Conservation (phyloP, 1,140 invertebrate genomes). For the Neuroterus valhalla region DNA sequence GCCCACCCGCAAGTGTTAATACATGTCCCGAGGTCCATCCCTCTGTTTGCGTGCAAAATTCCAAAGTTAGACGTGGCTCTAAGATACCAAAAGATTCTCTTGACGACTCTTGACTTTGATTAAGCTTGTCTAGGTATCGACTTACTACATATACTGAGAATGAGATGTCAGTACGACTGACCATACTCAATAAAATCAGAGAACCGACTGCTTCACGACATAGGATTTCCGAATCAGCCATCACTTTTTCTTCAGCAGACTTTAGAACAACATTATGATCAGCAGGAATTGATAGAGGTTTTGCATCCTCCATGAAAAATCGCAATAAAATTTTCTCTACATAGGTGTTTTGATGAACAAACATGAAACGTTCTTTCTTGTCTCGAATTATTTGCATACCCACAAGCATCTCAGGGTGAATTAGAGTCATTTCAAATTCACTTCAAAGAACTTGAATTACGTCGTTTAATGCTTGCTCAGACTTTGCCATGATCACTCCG, state of each 20-base stretch:
- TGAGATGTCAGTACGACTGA: too few species aligned
- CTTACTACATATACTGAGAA: slow-evolving; percentile 7
- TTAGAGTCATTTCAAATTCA: slow-evolving; percentile 39
- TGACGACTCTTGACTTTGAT: too few species aligned
- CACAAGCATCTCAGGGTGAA: slow-evolving; percentile 36
- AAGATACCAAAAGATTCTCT: too few species aligned
- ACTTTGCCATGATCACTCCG: slow-evolving; percentile 39
- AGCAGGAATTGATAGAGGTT: too few species aligned
- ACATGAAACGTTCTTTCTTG: slow-evolving; percentile 34
- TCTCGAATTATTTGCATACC: slow-evolving; percentile 40
- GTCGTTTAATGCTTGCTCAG: slow-evolving; percentile 11
- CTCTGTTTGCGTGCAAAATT: slow-evolving; percentile 6
- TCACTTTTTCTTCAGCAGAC: slow-evolving; percentile 9
- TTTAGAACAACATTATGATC: slow-evolving; percentile 13
- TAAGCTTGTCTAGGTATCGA: slow-evolving; percentile 5
- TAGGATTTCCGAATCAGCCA: slow-evolving; percentile 1
- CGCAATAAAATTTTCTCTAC: slow-evolving; percentile 33
- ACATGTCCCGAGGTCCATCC: slow-evolving; percentile 27
- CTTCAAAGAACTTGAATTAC: slow-evolving; percentile 33
- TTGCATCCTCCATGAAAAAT: slow-evolving; percentile 42
- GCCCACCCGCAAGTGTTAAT: too few species aligned
- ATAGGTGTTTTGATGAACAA: slow-evolving; percentile 42
- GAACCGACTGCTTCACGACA: too few species aligned
- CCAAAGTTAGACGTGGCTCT: too few species aligned
- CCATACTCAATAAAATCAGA: too few species aligned